Evolutionary conservation across 2,888 invertebrate species (phyloP), one percentile per base, ranked within the genome.

Genomic region (Trisateles emortualis): DNA sequence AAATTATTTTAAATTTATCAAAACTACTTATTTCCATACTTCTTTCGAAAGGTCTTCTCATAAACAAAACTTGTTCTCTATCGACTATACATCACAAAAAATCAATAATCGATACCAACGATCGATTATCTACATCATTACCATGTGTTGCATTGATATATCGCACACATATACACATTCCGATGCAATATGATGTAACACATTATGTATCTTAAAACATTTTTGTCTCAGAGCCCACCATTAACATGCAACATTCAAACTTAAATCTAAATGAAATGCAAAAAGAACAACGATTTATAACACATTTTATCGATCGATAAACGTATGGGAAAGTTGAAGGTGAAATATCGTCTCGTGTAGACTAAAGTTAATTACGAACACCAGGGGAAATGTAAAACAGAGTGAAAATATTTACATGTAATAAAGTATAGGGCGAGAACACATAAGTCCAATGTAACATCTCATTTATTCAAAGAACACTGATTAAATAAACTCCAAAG

Each of bases 381-480:
- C 56, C 65, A 53, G 39, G 55, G 69, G 65, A 76, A 68, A 75
- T 70, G 68, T 68, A 57, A 64, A 54, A 68, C 62, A 59, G 60
- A 60, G 66, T 60, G 62, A 59, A 64, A 63, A 64, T 63, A 65
- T 65, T 68, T 68, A 65, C 64, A 52, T 49, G 65, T 62, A 64
- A 76, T 79, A 76, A 78, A 73, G 59, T 66, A 73, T 65, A 50
- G 40, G 63, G 52, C 64, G 52, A 54, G 57, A 54, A 53, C 72
- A 69, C 78, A 81, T 83, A 63, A 71, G 60, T 71, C 71, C 69
- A 60, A 59, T 63, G 65, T 64, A 76, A 84, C 83, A 76, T 77
- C 80, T 80, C 82, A 83, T 84, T 82, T 81, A 78, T 82, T 71
- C 72, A 70, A 53, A 67, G 63, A 62, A 61, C 66, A 74, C 73